phyloP scores from a whole-genome alignment of 2,113 vertebrate genomes.

The Pagrus major region DNA sequence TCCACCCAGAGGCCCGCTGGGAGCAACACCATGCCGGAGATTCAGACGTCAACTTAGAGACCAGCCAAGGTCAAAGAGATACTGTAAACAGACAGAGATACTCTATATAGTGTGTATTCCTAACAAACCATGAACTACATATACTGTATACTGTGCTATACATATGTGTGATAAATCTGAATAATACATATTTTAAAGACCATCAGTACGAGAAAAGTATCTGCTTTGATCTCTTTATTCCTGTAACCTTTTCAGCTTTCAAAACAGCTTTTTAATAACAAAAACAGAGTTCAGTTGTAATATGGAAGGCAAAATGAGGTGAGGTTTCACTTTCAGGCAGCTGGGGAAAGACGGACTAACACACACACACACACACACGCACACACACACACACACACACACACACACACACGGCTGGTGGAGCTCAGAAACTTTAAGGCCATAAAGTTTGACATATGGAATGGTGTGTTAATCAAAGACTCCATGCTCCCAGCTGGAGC shows the following conservation, averaged over 20 bases:
- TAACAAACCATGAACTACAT: not conserved
- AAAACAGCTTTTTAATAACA: conserved; percentile 12
- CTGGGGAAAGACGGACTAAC: conserved; percentile 38
- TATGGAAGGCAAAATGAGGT: conserved; percentile 35
- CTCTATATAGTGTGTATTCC: not conserved
- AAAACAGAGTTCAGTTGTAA: conserved; percentile 13
- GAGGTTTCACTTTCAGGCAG: conserved; percentile 54
- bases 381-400: conserved; percentile 25
- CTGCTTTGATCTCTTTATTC: conserved; percentile 1
- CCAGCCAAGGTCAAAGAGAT: conserved; percentile 46
- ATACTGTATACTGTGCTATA: too few species aligned
- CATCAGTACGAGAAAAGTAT: not conserved
- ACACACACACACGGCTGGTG: conserved; percentile 44
- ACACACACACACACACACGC: conserved; percentile 13
- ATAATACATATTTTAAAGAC: not conserved
- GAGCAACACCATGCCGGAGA: conserved; percentile 27
- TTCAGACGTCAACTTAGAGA: conserved; percentile 28
- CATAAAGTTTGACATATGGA: conserved; percentile 77
- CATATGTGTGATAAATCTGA: not conserved
- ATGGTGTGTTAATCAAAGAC: conserved; percentile 77
- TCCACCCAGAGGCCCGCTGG: conserved; percentile 23
- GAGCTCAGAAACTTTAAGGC: conserved; percentile 54
- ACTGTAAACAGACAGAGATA: conserved; percentile 19
- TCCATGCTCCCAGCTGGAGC: conserved; percentile 68
- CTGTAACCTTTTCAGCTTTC: not conserved